phyloP scores from a whole-genome alignment of 30 jellyfish, hydroid and myxozoan genomes.

The Aurelia aurita complex sp. Pacific region DNA sequence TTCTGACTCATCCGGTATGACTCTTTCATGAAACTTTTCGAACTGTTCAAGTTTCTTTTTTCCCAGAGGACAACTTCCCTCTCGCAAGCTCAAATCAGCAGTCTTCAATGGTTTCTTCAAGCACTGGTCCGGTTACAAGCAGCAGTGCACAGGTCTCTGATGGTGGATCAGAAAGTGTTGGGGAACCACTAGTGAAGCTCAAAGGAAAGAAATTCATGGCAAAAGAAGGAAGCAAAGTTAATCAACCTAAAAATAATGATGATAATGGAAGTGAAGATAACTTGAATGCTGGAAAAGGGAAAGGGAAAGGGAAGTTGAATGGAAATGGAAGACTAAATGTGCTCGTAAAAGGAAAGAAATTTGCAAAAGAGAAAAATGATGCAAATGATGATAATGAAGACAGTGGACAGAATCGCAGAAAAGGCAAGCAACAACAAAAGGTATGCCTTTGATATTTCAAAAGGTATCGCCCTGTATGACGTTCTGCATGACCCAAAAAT shows the following conservation, averaged over 20 bases:
- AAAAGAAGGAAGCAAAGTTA: constrained; percentile 25
- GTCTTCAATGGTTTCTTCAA: no score
- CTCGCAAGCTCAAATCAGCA: no score
- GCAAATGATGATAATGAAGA: neutral
- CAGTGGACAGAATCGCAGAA: neutral
- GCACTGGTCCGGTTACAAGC: constrained; percentile 1
- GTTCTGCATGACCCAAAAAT: no score
- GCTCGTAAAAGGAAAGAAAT: constrained; percentile 35
- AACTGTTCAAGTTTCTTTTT: neutral
- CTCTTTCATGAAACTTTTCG: no score
- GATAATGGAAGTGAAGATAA: neutral
- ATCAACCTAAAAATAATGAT: constrained; percentile 8
- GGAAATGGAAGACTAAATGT: constrained; percentile 8
- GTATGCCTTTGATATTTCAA: neutral
- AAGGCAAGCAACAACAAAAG: neutral
- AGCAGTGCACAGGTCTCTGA: neutral
- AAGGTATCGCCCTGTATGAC: no score
- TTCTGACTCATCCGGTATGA: no score
- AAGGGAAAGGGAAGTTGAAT: neutral
- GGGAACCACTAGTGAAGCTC: neutral
- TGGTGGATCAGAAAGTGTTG: constrained; percentile 16
- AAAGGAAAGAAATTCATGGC: constrained; percentile 20
- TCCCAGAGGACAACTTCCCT: constrained; percentile 37
- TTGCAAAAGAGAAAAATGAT: neutral
- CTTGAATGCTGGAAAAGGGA: constrained; percentile 3